Percentiles rank a stretch among this genome's conserved stretches.
These are phyloP conservation scores for Hormaphis cornu DNA, from an alignment of 1,140 invertebrate genomes.

Conservation along the genomic window DNA sequence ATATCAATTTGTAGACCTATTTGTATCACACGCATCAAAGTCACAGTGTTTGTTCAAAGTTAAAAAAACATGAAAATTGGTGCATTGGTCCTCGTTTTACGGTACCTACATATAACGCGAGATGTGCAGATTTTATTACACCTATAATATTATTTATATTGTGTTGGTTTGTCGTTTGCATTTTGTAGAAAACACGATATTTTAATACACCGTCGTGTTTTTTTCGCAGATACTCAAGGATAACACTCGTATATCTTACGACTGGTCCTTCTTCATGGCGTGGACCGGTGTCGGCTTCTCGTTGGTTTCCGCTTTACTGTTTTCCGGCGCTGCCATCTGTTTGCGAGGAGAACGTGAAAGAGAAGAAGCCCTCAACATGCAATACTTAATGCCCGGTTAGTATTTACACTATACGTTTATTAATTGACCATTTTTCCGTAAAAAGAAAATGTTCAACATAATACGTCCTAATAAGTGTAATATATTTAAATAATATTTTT, in stretches of 20 bases:
- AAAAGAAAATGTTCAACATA: neutral
- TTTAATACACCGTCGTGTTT: slow-evolving; percentile 26
- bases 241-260: slow-evolving; percentile 76
- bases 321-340: slow-evolving; percentile 85
- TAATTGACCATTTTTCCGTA: neutral
- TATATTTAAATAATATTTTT: neutral
- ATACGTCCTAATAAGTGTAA: neutral
- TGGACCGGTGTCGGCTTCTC: slow-evolving; percentile 87
- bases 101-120: too few species aligned
- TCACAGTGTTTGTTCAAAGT: too few species aligned
- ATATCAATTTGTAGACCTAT: too few species aligned
- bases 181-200: neutral
- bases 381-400: slow-evolving; percentile 94
- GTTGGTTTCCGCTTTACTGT: slow-evolving; percentile 77
- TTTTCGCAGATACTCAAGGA: slow-evolving; percentile 71
- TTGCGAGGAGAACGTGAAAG: slow-evolving; percentile 81
- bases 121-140: neutral
- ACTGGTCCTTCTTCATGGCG: slow-evolving; percentile 91
- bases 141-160: neutral
- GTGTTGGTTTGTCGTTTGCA: neutral
- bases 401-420: neutral
- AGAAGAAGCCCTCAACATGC: slow-evolving; percentile 91
- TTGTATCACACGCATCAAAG: too few species aligned
- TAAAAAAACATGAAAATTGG: too few species aligned
- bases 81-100: too few species aligned